These are phyloP conservation scores for Liopterus haemorrhoidalis DNA, from an alignment of 2,888 invertebrate species.

Conservation along the genomic window DNA sequence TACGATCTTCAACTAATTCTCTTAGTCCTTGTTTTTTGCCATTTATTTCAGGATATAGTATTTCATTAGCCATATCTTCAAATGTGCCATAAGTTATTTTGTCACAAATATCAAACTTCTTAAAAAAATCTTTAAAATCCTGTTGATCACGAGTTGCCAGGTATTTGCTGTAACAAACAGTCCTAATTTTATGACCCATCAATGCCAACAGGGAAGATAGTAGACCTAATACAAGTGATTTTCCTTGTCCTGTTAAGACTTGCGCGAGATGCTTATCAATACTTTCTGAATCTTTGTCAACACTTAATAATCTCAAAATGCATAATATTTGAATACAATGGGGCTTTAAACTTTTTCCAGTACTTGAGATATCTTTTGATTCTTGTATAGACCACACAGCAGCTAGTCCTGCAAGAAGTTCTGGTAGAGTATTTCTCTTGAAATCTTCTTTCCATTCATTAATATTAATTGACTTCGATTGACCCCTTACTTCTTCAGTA, in stretches of 20 bases:
- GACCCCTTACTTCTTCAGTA: neutral
- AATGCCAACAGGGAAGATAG: constrained; percentile 5
- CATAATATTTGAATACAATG: constrained; percentile 12
- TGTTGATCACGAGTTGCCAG: constrained; percentile 6
- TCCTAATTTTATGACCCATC: constrained; percentile 7
- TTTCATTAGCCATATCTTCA: constrained; percentile 13
- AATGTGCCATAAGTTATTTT: constrained; percentile 12
- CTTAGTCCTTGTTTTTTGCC: neutral
- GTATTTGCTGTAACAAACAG: constrained; percentile 12
- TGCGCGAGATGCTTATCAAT: constrained; percentile 11
- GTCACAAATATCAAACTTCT: neutral
- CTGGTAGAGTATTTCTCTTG: constrained; percentile 5
- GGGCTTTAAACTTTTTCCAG: constrained; percentile 5
- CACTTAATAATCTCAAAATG: constrained; percentile 8
- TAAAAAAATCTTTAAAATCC: constrained; percentile 8
- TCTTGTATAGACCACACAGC: constrained; percentile 13
- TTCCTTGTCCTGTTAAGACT: constrained; percentile 15
- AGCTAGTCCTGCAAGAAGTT: constrained; percentile 8
- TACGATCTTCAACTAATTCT: neutral
- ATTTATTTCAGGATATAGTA: constrained; percentile 3
- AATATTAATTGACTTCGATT: neutral
- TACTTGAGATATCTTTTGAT: constrained; percentile 4
- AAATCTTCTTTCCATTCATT: constrained; percentile 4
- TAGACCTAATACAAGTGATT: constrained; percentile 5
- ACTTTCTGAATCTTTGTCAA: neutral